These are phyloP conservation scores for Danaus chrysippus DNA, from an alignment of 2,888 invertebrate genomes.

Conservation along the genomic window DNA sequence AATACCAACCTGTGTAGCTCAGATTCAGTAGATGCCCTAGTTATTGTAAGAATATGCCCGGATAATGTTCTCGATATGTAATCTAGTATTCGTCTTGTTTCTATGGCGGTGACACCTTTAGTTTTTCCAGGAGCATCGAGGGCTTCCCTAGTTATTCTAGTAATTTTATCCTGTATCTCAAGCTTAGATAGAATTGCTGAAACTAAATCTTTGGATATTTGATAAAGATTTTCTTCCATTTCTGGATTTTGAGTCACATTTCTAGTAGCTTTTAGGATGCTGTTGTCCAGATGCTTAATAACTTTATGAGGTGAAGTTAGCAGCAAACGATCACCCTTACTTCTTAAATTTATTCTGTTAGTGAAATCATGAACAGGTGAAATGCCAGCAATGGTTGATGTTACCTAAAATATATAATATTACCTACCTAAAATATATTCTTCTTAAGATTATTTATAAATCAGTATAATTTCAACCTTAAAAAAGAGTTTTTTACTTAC, in stretches of 20 bases:
- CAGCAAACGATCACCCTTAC: conserved; percentile 43
- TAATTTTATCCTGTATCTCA: conserved; percentile 72
- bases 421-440: conserved; percentile 4
- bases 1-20: conserved; percentile 70
- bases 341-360: conserved; percentile 48
- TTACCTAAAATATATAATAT: conserved; percentile 42
- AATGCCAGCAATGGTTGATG: conserved; percentile 50
- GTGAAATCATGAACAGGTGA: conserved; percentile 67
- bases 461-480: no score
- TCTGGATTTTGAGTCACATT: conserved; percentile 67
- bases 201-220: conserved; percentile 68
- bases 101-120: conserved; percentile 71
- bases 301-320: conserved; percentile 59
- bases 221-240: conserved; percentile 67
- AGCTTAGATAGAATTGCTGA: conserved; percentile 66
- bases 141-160: conserved; percentile 68
- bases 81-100: conserved; percentile 68
- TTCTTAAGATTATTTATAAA: no score
- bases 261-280: conserved; percentile 57
- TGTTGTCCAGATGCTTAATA: conserved; percentile 60
- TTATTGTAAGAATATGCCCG: conserved; percentile 63
- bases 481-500: conserved; percentile 4
- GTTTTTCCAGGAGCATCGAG: conserved; percentile 67
- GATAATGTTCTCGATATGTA: conserved; percentile 70
- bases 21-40: conserved; percentile 68